These are phyloP conservation scores for Agrilus cyanescens DNA, from an alignment of 2,888 invertebrate species.

Conservation along the genomic window DNA sequence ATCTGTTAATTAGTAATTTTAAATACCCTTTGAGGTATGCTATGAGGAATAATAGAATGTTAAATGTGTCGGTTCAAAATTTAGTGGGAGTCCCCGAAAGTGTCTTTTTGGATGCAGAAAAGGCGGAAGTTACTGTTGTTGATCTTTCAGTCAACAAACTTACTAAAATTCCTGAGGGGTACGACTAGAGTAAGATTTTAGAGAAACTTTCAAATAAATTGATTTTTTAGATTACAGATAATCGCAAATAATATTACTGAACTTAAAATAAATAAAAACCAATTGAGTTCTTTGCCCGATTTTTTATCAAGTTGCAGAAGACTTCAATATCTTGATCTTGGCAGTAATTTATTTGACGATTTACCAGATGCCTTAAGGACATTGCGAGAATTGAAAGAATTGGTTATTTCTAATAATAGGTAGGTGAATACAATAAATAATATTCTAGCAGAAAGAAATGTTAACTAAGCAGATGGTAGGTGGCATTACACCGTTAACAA, in stretches of 20 bases:
- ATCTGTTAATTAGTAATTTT: background rate
- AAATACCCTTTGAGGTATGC: constrained; percentile 35
- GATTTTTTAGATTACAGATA: constrained; percentile 36
- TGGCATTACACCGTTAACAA: too few relatives aligned
- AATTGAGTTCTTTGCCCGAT: constrained; percentile 48
- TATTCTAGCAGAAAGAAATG: too few relatives aligned
- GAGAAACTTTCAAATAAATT: constrained; percentile 7
- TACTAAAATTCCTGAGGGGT: constrained; percentile 55
- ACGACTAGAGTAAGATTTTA: constrained; percentile 9
- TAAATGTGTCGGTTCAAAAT: constrained; percentile 52
- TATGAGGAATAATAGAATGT: constrained; percentile 43
- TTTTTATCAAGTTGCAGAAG: constrained; percentile 50
- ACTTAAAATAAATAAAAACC: constrained; percentile 61
- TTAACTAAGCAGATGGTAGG: too few relatives aligned
- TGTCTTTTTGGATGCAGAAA: constrained; percentile 57
- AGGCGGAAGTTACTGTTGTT: constrained; percentile 59
- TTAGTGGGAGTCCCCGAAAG: constrained; percentile 55
- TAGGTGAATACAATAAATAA: constrained; percentile 30
- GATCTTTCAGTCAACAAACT: constrained; percentile 77
- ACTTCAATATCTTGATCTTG: constrained; percentile 60
- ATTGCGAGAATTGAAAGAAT: constrained; percentile 58
- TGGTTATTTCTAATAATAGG: constrained; percentile 75
- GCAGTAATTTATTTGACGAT: constrained; percentile 55
- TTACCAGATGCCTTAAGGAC: constrained; percentile 51
- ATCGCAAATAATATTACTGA: constrained; percentile 46